Percentiles rank a stretch among this genome's conserved stretches.
Evolutionary conservation across 2,888 invertebrate genomes (phyloP).

Genomic region (Lathronympha strigana): DNA sequence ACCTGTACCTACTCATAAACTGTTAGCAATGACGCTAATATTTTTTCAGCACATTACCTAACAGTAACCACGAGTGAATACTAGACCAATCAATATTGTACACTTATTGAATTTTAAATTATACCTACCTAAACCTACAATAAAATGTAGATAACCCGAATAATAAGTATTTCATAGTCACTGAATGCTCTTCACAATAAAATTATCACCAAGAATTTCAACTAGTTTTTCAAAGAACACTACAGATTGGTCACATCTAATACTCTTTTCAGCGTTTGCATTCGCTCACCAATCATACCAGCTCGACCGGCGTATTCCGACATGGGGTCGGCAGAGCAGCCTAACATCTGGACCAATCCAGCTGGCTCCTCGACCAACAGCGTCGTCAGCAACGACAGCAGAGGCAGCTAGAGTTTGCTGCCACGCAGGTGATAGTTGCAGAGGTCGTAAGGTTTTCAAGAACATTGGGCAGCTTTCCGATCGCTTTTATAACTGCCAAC

Average conservation of each 20-base stretch:
- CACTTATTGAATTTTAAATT: background rate
- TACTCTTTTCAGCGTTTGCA: slow-evolving; percentile 87
- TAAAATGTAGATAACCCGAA: background rate
- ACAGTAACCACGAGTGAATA: background rate
- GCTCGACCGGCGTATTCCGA: slow-evolving; percentile 90
- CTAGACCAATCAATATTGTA: background rate
- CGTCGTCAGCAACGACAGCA: slow-evolving; percentile 61
- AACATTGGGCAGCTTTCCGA: no score
- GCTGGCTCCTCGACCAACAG: slow-evolving; percentile 66
- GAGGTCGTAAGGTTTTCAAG: slow-evolving; percentile 1
- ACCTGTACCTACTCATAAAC: background rate
- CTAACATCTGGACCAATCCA: slow-evolving; percentile 90
- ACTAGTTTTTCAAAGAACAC: background rate
- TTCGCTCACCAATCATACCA: slow-evolving; percentile 92
- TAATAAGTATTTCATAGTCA: background rate
- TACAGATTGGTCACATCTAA: background rate
- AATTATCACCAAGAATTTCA: background rate
- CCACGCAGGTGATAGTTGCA: slow-evolving; percentile 14
- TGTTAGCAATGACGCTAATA: background rate
- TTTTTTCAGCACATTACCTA: background rate
- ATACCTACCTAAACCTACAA: background rate
- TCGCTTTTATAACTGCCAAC: no score
- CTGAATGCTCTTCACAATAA: background rate
- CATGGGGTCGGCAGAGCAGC: slow-evolving; percentile 61
- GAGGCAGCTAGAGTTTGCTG: slow-evolving; percentile 44